phyloP scores from a whole-genome alignment of 1,140 invertebrate genomes.

The Pseudomyrmex flavicornis region DNA sequence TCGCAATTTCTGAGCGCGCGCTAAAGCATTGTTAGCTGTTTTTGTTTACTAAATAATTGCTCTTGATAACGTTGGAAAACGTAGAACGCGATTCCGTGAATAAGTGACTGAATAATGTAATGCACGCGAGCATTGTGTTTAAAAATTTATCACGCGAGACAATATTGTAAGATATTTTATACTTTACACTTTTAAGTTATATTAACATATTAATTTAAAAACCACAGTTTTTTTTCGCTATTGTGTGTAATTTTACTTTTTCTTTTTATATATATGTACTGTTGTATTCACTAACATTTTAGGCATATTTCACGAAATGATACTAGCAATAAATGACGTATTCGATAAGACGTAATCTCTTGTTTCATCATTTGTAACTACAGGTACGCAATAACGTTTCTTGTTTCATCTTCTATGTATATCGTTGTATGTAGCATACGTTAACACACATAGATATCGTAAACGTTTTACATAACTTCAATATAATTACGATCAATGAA shows the following conservation, averaged over 20 bases:
- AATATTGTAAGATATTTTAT: too few relatives aligned
- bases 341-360: slow-evolving; percentile 9
- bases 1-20: background rate
- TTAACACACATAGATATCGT: background rate
- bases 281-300: background rate
- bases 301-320: slow-evolving; percentile 37
- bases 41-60: background rate
- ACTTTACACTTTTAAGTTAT: background rate
- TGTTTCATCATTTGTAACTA: slow-evolving; percentile 6
- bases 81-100: background rate
- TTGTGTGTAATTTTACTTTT: too few relatives aligned
- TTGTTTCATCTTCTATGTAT: background rate
- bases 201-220: background rate
- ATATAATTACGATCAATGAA: background rate
- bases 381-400: slow-evolving; percentile 5
- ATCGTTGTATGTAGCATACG: background rate
- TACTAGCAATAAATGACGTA: background rate
- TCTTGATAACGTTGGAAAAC: slow-evolving; percentile 15
- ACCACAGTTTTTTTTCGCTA: background rate
- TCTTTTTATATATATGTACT: too few relatives aligned
- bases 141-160: background rate
- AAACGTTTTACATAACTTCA: background rate
- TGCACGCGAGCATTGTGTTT: too few relatives aligned
- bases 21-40: background rate
- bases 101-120: background rate